Percentiles rank a stretch among this genome's conserved stretches.
phyloP scores from a whole-genome alignment of 2,797 vertebrate genomes.

The Menidia menidia region DNA sequence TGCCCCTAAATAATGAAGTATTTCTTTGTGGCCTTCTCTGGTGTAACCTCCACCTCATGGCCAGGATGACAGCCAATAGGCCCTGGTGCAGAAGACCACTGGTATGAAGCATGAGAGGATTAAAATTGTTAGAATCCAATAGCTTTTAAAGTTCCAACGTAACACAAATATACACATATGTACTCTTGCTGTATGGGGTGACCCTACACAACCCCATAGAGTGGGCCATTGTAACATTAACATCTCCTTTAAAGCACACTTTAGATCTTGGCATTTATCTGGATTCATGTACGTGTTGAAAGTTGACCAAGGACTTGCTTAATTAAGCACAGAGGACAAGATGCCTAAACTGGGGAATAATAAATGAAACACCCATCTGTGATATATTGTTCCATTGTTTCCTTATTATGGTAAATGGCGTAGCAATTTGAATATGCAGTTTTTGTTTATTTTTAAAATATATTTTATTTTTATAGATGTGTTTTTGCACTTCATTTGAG shows the following conservation, averaged over 20 bases:
- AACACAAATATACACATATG: conserved; percentile 57
- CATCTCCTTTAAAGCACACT: conserved; percentile 66
- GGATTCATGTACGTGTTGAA: conserved; percentile 64
- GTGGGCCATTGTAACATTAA: conserved; percentile 55
- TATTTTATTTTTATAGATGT: background rate
- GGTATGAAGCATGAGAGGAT: conserved; percentile 21
- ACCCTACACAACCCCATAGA: conserved; percentile 35
- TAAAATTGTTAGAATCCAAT: conserved; percentile 36
- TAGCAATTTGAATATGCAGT: background rate
- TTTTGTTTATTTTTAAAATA: background rate
- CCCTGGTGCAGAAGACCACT: conserved; percentile 27
- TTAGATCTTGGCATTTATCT: conserved; percentile 58
- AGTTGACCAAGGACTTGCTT: conserved; percentile 56
- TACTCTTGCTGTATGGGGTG: conserved; percentile 55
- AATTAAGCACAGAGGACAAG: conserved; percentile 57
- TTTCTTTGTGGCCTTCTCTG: conserved; percentile 21
- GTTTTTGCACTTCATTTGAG: too few relatives aligned
- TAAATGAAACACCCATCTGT: conserved; percentile 78
- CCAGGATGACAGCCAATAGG: conserved; percentile 36
- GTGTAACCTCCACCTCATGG: conserved; percentile 23
- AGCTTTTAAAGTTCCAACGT: conserved; percentile 51
- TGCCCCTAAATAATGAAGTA: conserved; percentile 23
- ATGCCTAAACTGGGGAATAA: conserved; percentile 67
- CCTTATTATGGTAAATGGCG: background rate
- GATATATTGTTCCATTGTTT: conserved; percentile 42